Base-by-base conservation (phyloP, 2,113 vertebrate genomes). In the Astur gentilis region DNA sequence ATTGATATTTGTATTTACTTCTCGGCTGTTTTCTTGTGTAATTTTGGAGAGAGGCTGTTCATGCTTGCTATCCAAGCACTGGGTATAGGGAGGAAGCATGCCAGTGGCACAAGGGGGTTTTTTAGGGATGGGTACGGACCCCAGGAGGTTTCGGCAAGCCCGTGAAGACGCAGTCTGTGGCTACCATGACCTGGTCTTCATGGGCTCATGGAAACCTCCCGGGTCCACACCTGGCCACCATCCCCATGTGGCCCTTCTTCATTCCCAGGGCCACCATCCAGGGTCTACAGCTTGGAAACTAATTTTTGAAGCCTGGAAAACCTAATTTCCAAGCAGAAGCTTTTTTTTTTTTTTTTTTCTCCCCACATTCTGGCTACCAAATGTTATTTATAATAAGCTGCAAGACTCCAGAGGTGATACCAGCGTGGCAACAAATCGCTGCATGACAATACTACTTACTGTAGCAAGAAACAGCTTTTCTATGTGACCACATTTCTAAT, bases 391-490 rank as follows among this genome's bases (percentile, higher is more conserved):
- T 73, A 93, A 96, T 64, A 92, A 82, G 52, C 65, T 81, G 23
- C 76, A 83, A 93, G 90, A 50, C 82, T 89, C 32, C 64, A 90
- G 87, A 94, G 94, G 95, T 95, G 96, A 95, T 83, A 87, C 55
- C 66, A 95, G 49, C 4, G 3, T 1, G 14, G 80, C 89, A 96
- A 87, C 75, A 96, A 96, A 95, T 97, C 40, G 2, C 86, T 92
- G 94, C 60, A 95, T 90, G 96, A 95, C 96, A 96, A 79, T 93
- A 66, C 60, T 91, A 96, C 85, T 97, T 97, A 95, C 49, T 71
- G 80, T 93, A 95, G 93, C 95, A 96, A 93, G 90, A 95, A 96
- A 78, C 95, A 93, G 95, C 95, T 97, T 95, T 95, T 87, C 88
- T 76, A 81, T 82, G 80, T 78, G 92, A 94, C 95, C 54, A 2